These are phyloP conservation scores for Epinephelus moara DNA, from an alignment of 2,113 vertebrate species.

Conservation along the genomic window DNA sequence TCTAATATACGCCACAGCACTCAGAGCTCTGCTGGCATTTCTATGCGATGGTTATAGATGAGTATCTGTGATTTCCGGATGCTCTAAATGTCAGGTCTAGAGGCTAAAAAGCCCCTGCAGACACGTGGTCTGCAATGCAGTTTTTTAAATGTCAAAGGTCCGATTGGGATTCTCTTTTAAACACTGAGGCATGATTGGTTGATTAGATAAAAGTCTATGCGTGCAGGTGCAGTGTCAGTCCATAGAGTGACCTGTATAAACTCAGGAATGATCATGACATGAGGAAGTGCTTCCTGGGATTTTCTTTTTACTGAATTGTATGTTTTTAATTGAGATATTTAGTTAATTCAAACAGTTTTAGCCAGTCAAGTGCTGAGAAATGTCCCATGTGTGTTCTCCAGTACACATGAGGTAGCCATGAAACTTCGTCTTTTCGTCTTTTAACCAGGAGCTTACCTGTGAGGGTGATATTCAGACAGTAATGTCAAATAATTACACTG, in stretches of 20 bases:
- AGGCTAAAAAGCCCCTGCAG: constrained; percentile 63
- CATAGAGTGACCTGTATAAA: neutral
- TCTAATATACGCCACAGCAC: constrained; percentile 7
- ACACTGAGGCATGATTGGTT: constrained; percentile 14
- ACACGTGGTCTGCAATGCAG: constrained; percentile 21
- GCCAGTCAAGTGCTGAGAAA: too few species aligned
- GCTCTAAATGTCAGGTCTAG: constrained; percentile 75
- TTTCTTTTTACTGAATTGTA: neutral
- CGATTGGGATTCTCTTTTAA: constrained; percentile 8
- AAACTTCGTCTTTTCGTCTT: neutral
- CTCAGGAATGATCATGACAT: neutral
- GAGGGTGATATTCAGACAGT: neutral
- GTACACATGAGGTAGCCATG: neutral
- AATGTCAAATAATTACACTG: too few species aligned
- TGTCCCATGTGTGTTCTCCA: neutral
- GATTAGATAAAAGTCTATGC: constrained; percentile 34
- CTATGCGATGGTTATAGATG: constrained; percentile 32
- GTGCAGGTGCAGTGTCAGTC: constrained; percentile 5
- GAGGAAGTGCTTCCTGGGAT: neutral
- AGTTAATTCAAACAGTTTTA: too few species aligned
- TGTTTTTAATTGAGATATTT: neutral
- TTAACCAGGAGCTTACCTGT: neutral
- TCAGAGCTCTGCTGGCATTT: constrained; percentile 58
- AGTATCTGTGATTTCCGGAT: constrained; percentile 38
- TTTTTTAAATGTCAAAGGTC: constrained; percentile 65